Conservation (phyloP, 2,113 vertebrate genomes). For the Seriola dumerili region DNA sequence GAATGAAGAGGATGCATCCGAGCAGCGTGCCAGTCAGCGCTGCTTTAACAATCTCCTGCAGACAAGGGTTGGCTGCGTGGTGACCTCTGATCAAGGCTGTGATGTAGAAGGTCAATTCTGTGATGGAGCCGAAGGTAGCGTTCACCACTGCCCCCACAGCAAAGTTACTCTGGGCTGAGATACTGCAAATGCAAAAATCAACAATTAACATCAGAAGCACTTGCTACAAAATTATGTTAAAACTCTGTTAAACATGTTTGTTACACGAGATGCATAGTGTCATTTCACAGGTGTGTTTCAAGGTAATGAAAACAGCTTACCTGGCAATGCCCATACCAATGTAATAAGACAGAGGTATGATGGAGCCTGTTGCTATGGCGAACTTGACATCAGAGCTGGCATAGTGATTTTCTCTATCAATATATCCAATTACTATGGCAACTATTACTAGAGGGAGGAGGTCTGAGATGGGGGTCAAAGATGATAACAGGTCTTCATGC, state of each 20-base stretch:
- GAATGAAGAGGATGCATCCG: constrained; percentile 91
- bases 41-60: constrained; percentile 90
- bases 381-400: constrained; percentile 87
- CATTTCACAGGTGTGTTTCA: neutral
- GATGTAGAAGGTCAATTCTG: constrained; percentile 93
- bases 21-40: constrained; percentile 89
- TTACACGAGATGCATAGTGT: neutral
- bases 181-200: constrained; percentile 77
- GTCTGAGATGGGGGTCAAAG: constrained; percentile 83
- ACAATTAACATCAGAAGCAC: neutral
- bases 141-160: constrained; percentile 92
- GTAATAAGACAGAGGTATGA: constrained; percentile 92
- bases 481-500: constrained; percentile 28
- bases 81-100: constrained; percentile 89
- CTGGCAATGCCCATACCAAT: constrained; percentile 95
- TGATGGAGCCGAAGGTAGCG: constrained; percentile 91
- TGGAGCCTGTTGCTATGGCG: constrained; percentile 86
- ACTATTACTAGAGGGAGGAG: constrained; percentile 89
- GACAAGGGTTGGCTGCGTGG: constrained; percentile 83
- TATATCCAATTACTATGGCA: constrained; percentile 88
- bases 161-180: constrained; percentile 92
- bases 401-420: constrained; percentile 85
- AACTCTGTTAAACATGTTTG: neutral
- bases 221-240: neutral
- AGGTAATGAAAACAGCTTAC: constrained; percentile 62